Percentiles rank a stretch among this genome's conserved stretches.
These are phyloP conservation scores for Ormyrus rosae DNA, from an alignment of 2,888 invertebrate species.

Conservation along the genomic window DNA sequence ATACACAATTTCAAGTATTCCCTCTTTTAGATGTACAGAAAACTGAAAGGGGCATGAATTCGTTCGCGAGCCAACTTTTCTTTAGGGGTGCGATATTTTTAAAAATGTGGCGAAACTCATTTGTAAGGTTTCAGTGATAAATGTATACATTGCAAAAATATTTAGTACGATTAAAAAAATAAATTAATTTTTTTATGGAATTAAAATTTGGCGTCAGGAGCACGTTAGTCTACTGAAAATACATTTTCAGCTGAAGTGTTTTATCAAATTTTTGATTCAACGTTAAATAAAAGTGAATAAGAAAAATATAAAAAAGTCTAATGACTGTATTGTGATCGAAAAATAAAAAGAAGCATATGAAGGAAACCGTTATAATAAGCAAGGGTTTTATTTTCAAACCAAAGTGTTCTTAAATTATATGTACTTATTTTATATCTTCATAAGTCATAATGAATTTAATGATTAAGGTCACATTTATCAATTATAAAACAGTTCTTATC, in stretches of 20 bases:
- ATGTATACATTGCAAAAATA: constrained; percentile 45
- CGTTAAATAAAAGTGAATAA: neutral
- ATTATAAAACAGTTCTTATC: too few relatives aligned
- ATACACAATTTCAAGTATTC: too few relatives aligned
- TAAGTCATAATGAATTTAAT: too few relatives aligned
- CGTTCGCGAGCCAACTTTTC: constrained; percentile 53
- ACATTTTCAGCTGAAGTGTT: too few relatives aligned
- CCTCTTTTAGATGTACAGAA: too few relatives aligned
- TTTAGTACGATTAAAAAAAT: constrained; percentile 22
- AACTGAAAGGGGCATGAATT: neutral
- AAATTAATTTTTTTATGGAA: constrained; percentile 18
- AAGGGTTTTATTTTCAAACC: constrained; percentile 4
- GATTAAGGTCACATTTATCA: too few relatives aligned
- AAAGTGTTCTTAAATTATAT: constrained; percentile 21
- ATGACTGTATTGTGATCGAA: constrained; percentile 21
- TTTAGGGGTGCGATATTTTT: constrained; percentile 18
- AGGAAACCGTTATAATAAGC: too few relatives aligned
- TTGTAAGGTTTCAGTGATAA: constrained; percentile 39
- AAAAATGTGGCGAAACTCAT: constrained; percentile 13
- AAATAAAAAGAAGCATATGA: constrained; percentile 1
- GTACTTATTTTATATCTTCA: too few relatives aligned
- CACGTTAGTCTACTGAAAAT: neutral
- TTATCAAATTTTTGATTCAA: neutral
- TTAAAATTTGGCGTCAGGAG: constrained; percentile 16
- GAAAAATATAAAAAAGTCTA: neutral